These are phyloP conservation scores for Zaprionus davidi DNA, from an alignment of 1,140 invertebrate species.

Conservation along the genomic window DNA sequence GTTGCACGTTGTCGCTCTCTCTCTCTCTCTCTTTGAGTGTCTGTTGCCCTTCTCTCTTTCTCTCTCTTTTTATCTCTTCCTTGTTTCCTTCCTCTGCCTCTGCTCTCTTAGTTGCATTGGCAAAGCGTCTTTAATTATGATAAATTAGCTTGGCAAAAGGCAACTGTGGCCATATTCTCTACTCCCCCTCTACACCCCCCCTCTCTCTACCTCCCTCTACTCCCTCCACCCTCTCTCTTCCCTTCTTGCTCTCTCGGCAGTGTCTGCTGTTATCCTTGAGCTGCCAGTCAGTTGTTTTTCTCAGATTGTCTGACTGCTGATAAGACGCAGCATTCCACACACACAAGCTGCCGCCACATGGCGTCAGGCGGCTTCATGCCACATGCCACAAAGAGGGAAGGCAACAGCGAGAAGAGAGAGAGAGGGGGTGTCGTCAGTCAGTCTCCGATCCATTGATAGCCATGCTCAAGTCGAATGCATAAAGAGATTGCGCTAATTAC, in stretches of 20 bases:
- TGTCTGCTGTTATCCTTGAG: constrained; percentile 49
- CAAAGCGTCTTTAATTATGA: constrained; percentile 46
- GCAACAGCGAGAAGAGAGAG: neutral
- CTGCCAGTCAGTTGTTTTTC: constrained; percentile 30
- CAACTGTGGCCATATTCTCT: constrained; percentile 26
- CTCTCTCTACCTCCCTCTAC: neutral
- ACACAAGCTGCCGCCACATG: constrained; percentile 18
- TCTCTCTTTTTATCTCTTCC: neutral
- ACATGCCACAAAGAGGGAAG: constrained; percentile 39
- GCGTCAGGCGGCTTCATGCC: constrained; percentile 19
- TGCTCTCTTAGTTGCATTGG: constrained; percentile 10
- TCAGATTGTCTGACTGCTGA: constrained; percentile 44
- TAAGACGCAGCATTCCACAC: constrained; percentile 46
- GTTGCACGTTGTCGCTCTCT: constrained; percentile 2
- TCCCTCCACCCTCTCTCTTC: neutral
- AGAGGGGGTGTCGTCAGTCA: neutral
- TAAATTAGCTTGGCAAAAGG: constrained; percentile 35
- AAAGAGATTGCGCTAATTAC: constrained; percentile 15
- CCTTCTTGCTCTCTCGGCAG: neutral
- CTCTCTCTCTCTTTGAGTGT: neutral
- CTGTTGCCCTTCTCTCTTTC: neutral
- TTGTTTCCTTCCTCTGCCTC: too few relatives aligned
- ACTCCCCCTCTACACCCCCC: neutral
- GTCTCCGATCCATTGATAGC: constrained; percentile 38
- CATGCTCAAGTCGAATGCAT: constrained; percentile 18